Conservation (phyloP, 2,888 invertebrate species). For the Trissoscelio sp. region DNA sequence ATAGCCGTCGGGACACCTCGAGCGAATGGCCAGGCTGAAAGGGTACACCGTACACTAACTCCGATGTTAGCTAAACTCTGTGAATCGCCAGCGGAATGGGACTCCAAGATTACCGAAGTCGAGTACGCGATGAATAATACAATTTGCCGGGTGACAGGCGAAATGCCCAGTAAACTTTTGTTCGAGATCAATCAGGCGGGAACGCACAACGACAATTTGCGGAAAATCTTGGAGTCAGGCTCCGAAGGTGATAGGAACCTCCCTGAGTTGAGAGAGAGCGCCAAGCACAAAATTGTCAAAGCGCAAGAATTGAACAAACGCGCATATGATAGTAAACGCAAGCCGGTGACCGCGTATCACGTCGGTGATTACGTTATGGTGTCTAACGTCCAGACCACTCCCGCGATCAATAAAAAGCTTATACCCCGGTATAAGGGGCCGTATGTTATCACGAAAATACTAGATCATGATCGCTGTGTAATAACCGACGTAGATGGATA, state of each 20-base stretch:
- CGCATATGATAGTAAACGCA: background rate
- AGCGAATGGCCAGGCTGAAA: too few species aligned
- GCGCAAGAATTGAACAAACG: background rate
- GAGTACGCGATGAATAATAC: too few species aligned
- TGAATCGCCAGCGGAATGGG: too few species aligned
- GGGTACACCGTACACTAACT: too few species aligned
- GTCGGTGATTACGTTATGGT: background rate
- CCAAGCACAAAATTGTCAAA: background rate
- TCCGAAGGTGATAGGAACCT: background rate
- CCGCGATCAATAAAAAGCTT: background rate
- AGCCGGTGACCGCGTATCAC: background rate
- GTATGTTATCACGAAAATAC: background rate
- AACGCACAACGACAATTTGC: background rate
- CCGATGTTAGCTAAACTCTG: too few species aligned
- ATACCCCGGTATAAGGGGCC: background rate
- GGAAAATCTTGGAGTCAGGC: background rate
- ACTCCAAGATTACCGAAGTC: too few species aligned
- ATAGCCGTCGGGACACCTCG: too few species aligned
- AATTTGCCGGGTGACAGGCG: background rate
- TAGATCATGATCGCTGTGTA: background rate
- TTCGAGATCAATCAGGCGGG: background rate
- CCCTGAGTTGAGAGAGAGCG: background rate
- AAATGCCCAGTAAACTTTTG: background rate
- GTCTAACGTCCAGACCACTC: background rate
- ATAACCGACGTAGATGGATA: background rate